Conservation (phyloP, 2,797 vertebrate species). For the Periparus ater region DNA sequence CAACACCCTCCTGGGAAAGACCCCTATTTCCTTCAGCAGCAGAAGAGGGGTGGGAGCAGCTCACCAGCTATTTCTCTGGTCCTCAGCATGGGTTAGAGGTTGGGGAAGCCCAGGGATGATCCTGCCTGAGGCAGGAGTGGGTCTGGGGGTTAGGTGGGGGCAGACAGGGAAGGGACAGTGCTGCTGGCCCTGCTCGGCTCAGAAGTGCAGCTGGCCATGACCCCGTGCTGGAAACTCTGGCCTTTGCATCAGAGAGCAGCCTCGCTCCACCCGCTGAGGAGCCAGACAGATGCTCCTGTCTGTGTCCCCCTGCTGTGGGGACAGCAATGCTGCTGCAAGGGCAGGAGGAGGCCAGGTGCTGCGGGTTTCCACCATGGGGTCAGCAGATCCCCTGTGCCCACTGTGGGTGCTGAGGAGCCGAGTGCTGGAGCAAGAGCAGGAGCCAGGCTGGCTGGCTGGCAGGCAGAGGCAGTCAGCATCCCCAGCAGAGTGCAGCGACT, state of each 20-base stretch:
- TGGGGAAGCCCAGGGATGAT: background rate
- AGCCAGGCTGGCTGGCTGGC: constrained; percentile 63
- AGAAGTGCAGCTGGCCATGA: background rate
- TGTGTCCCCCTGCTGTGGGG: background rate
- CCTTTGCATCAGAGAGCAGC: background rate
- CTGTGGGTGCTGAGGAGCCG: constrained; percentile 24
- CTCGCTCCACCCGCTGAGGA: background rate
- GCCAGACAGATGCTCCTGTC: rapidly evolving
- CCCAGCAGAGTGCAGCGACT: constrained; percentile 60
- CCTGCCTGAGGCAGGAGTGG: background rate
- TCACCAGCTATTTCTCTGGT: background rate
- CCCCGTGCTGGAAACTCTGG: rapidly evolving
- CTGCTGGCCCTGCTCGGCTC: background rate
- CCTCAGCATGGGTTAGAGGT: rapidly evolving
- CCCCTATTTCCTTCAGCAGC: background rate
- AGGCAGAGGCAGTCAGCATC: constrained; percentile 49
- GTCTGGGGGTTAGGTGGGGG: too few relatives aligned
- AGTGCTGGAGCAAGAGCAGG: constrained; percentile 22
- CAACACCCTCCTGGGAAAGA: background rate
- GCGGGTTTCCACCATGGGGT: background rate
- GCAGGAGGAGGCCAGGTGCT: constrained; percentile 20
- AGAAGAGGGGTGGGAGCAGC: background rate
- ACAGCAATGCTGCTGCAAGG: constrained; percentile 58
- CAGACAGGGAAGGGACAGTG: background rate
- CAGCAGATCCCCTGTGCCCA: constrained; percentile 34